These are phyloP conservation scores for Falco rusticolus DNA, from an alignment of 2,797 vertebrate genomes.

Conservation along the genomic window DNA sequence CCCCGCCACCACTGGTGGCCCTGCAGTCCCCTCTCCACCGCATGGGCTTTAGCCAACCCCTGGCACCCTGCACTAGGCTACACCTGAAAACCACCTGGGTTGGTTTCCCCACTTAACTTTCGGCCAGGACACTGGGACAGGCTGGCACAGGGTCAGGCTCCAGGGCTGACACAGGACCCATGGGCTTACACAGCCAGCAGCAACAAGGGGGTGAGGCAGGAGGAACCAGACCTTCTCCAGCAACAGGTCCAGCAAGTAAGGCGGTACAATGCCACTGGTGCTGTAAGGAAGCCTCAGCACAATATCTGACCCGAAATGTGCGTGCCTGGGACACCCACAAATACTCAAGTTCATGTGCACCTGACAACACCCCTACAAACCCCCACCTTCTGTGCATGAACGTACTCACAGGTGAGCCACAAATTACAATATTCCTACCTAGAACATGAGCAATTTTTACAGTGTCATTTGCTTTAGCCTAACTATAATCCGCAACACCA, in stretches of 20 bases:
- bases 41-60: neutral
- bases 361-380: neutral
- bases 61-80: neutral
- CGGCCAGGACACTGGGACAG: neutral
- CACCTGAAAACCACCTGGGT: neutral
- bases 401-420: neutral
- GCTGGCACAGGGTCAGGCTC: neutral
- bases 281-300: neutral
- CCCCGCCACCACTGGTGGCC: neutral
- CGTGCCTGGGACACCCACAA: neutral
- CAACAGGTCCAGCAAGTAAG: neutral
- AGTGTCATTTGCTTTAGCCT: fast-evolving
- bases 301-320: neutral
- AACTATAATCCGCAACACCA: neutral
- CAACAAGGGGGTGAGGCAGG: neutral
- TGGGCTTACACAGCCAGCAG: neutral
- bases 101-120: neutral
- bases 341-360: neutral
- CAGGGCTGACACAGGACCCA: neutral
- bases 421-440: neutral
- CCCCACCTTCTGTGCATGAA: fast-evolving
- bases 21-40: neutral
- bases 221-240: neutral
- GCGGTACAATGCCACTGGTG: neutral
- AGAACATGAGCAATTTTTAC: neutral